Conservation (phyloP, 2,888 invertebrate genomes). For the Spatulosminthurus flaviceps region DNA sequence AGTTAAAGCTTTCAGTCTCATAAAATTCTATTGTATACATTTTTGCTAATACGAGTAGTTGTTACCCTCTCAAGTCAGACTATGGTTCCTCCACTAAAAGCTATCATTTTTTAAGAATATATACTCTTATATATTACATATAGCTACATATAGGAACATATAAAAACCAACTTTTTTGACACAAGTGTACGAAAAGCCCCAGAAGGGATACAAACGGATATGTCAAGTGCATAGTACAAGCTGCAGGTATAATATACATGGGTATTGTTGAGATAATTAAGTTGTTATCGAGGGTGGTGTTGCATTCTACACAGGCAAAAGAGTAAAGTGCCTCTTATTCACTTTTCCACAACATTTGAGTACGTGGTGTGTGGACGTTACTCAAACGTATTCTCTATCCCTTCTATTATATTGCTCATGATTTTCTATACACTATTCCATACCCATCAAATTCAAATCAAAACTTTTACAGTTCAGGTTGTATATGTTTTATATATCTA, state of each 20-base stretch:
- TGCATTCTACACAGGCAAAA: background rate
- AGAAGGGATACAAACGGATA: background rate
- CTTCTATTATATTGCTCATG: too few species aligned
- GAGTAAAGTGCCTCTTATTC: constrained; percentile 3
- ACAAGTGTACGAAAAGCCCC: constrained; percentile 10
- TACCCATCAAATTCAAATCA: constrained; percentile 10
- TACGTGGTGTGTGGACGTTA: background rate
- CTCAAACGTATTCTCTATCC: too few species aligned
- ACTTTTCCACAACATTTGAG: background rate
- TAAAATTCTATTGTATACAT: constrained; percentile 1
- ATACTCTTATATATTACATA: too few species aligned
- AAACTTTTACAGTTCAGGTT: constrained; percentile 18
- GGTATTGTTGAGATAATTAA: background rate
- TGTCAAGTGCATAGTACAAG: background rate
- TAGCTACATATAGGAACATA: background rate
- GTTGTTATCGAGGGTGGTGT: constrained; percentile 18
- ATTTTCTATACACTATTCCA: background rate
- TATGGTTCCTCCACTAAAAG: constrained; percentile 12
- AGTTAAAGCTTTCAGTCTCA: background rate
- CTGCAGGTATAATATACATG: background rate
- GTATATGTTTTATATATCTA: too few species aligned
- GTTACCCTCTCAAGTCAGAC: background rate
- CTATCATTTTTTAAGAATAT: constrained; percentile 8
- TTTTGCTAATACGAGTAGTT: background rate
- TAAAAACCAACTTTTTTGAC: constrained; percentile 4